phyloP scores from a whole-genome alignment of 1,140 invertebrate genomes.

The Drosophila baimaii region DNA sequence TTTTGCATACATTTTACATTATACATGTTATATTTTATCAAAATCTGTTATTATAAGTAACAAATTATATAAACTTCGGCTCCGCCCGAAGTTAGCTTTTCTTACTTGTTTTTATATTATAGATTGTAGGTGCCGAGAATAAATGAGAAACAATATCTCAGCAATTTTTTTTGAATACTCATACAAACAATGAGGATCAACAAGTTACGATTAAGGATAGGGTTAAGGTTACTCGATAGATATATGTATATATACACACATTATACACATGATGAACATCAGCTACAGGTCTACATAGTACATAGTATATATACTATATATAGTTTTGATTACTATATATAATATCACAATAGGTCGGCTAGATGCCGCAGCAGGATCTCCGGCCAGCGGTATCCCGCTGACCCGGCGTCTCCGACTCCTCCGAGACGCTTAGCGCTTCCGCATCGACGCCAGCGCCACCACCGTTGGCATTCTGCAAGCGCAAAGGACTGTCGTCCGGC shows the following conservation, averaged over 20 bases:
- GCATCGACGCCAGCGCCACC: background rate
- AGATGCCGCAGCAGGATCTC: constrained; percentile 84
- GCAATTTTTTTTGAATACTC: constrained; percentile 13
- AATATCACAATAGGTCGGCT: constrained; percentile 73
- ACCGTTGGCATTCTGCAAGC: constrained; percentile 27
- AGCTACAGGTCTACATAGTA: constrained; percentile 64
- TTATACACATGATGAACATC: constrained; percentile 39
- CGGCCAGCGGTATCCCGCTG: constrained; percentile 81
- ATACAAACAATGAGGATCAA: constrained; percentile 21
- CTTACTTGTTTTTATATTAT: too few species aligned
- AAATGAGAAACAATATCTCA: constrained; percentile 12
- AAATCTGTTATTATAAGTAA: too few species aligned
- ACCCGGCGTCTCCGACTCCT: constrained; percentile 73
- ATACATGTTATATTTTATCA: too few species aligned
- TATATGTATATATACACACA: constrained; percentile 31
- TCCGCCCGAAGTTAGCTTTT: too few species aligned
- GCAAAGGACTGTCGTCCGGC: constrained; percentile 82
- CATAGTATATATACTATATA: too few species aligned
- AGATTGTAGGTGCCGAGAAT: constrained; percentile 21
- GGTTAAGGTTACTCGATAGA: constrained; percentile 11
- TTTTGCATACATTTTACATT: too few species aligned
- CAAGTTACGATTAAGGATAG: constrained; percentile 3
- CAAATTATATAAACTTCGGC: too few species aligned
- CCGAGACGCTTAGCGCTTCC: constrained; percentile 35
- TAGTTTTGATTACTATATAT: constrained; percentile 58